phyloP scores from a whole-genome alignment of 1,140 invertebrate genomes.

The Drosophila prosaltans region DNA sequence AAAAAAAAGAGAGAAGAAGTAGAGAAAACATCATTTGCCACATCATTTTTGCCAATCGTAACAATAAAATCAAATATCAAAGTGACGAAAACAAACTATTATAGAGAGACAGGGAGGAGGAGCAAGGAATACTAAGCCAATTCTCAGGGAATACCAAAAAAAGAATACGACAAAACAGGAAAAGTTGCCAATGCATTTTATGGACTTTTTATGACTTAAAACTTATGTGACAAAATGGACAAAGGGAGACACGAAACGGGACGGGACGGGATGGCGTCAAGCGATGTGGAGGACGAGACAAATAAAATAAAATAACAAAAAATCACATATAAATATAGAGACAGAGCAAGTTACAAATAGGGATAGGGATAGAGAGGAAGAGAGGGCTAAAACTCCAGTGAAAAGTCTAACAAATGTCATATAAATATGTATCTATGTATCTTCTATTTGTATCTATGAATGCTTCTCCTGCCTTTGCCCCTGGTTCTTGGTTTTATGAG shows the following conservation, averaged over 20 bases:
- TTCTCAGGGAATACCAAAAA: background rate
- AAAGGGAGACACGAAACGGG: too few species aligned
- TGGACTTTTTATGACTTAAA: slow-evolving; percentile 79
- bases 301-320: slow-evolving; percentile 26
- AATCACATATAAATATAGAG: slow-evolving; percentile 35
- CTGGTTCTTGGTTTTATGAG: slow-evolving; percentile 61
- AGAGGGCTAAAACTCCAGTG: slow-evolving; percentile 39
- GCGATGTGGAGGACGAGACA: background rate
- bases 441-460: slow-evolving; percentile 3
- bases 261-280: too few species aligned
- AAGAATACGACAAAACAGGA: slow-evolving; percentile 7
- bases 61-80: slow-evolving; percentile 76
- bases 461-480: slow-evolving; percentile 19
- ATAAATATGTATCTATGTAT: slow-evolving; percentile 69
- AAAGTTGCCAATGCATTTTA: slow-evolving; percentile 79
- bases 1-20: too few species aligned
- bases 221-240: slow-evolving; percentile 68
- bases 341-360: slow-evolving; percentile 28
- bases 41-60: slow-evolving; percentile 75
- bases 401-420: slow-evolving; percentile 74
- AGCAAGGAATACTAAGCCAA: slow-evolving; percentile 3
- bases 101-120: background rate
- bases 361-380: slow-evolving; percentile 37
- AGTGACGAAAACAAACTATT: slow-evolving; percentile 39
- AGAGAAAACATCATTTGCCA: slow-evolving; percentile 54